Base-by-base conservation (phyloP, 2,113 vertebrate genomes). In the Pongo pygmaeus region DNA sequence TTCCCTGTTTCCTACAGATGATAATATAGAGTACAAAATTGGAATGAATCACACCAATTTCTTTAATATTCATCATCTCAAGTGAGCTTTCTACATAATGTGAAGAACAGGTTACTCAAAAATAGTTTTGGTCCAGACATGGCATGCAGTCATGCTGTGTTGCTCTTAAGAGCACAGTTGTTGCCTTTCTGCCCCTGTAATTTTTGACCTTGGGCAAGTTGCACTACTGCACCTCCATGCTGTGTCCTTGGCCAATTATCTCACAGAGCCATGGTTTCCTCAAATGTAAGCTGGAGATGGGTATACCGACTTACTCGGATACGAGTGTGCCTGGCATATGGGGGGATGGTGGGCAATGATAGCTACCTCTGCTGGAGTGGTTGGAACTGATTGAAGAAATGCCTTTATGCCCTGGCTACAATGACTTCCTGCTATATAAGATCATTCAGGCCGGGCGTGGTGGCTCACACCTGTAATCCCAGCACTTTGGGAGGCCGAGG, bases 191-290 rank as follows among this genome's bases (percentile, higher is more conserved):
- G 23, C 6, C 8, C 8, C 4, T 40, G 27, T 64, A 13, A 32
- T 55, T 18, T n/a, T 50, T 75, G 70, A 46, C 61, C 64, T 40
- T 0, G 13, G 52, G 8, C 6, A 30, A 48, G 69, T 52, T n/a
- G 2, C 25, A 23, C 4, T 20, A 10, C 12, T 18, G 16, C 14
- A 3, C 22, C 30, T 32, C 12, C 10, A 0, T 61, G 5, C 30
- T 13, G 16, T 72, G 23, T 75, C 30, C 43, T 59, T 48, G 17
- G 25, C 6, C 13, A 32, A 2, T 8, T 48, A 6, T 64, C 50
- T 59, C 59, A 35, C 20, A 11, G 35, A 64, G 22, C 35, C 72
- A 23, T 3, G 0, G 10, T 35, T 75, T 67, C 27, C 30, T 77
- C 43, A 48, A 4, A 35, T 32, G 17, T 55, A 50, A 77, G 9